Evolutionary conservation across 1,140 invertebrate species (phyloP), one percentile per base, ranked within the genome.

Genomic region (Rhagoletis zephyria): DNA sequence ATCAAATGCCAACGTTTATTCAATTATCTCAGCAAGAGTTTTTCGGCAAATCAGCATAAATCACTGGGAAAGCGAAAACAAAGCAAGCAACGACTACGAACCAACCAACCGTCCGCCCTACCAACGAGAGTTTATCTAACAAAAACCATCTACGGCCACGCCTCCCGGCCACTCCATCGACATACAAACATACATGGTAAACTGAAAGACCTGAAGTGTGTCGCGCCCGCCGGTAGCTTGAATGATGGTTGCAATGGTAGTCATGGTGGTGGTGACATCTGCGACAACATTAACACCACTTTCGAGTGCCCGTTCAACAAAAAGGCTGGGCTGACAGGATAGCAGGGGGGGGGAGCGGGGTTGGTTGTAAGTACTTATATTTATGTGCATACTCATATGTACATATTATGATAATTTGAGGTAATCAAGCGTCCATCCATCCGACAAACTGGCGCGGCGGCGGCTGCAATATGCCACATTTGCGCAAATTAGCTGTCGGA

Each of bases 1-100:
- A 65, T 86, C 85, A 65, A 65, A 86, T n/a, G 85, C 85, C 59
- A 86, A n/a, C 63, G 14, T 64, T 87, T 70, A 67, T 87, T 87
- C 45, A 70, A 87, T 87, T 87, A 87, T 87, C 86, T 42, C 86
- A 87, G 86, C 86, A 87, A 67, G 86, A 70, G 86, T 87, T 64
- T 67, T 87, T 30, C 14, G 86, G 12, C 86, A 30, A 70, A 65
- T 87, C 86, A 65, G 64, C 86, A 67, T 40, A 87, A 70, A 67
- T 87, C 86, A 87, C 74, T 19, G 74, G 5, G 10, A 81, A n/a
- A 59, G 42, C 16, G n/a, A 56, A 81, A 48, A 30, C 9, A n/a
- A 16, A 3, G 19, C n/a, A 4, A 81, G 19, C 19, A 16, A 81
- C 30, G 51, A 48, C 19, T 19, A 16, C 10, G 16, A 45, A 81